Percentiles rank a stretch among this genome's conserved stretches.
Evolutionary conservation across 2,113 vertebrate species (phyloP).

Genomic region (Corynorhinus townsendii): DNA sequence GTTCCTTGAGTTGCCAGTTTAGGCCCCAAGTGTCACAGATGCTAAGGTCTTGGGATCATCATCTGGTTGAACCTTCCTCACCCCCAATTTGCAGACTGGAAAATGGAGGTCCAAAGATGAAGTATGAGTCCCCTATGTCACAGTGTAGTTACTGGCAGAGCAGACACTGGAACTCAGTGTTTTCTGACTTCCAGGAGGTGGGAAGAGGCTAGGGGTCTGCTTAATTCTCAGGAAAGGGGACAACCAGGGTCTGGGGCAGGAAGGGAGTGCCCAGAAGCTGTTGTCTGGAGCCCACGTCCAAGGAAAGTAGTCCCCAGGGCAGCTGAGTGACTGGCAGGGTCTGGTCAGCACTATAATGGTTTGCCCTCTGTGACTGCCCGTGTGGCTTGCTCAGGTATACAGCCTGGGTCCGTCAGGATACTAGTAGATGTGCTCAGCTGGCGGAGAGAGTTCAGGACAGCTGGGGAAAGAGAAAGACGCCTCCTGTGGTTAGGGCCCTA

Average conservation of each 20-base stretch:
- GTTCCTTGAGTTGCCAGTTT: not conserved
- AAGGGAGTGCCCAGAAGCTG: not conserved
- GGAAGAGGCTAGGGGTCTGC: not conserved
- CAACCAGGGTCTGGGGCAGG: not conserved
- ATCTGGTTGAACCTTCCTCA: not conserved
- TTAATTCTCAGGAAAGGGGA: not conserved
- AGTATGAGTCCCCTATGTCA: not conserved
- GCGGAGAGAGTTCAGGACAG: slow-evolving; percentile 92
- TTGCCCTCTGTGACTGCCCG: slow-evolving; percentile 82
- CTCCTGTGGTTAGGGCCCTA: not conserved
- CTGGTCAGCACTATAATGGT: slow-evolving; percentile 64
- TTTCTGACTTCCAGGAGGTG: not conserved
- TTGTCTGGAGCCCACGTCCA: not conserved
- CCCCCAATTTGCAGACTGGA: not conserved
- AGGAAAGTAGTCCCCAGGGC: not conserved
- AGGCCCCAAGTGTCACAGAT: not conserved
- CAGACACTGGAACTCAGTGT: not conserved
- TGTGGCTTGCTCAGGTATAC: slow-evolving; percentile 90
- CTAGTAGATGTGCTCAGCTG: slow-evolving; percentile 93
- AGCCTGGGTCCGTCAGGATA: slow-evolving; percentile 90
- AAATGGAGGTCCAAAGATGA: not conserved
- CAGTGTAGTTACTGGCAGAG: not conserved
- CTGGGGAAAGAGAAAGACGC: slow-evolving; percentile 73
- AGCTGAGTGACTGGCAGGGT: not conserved
- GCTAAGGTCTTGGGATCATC: not conserved